These are phyloP conservation scores for Unio delphinus DNA, from an alignment of 2,888 invertebrate species.

Conservation along the genomic window DNA sequence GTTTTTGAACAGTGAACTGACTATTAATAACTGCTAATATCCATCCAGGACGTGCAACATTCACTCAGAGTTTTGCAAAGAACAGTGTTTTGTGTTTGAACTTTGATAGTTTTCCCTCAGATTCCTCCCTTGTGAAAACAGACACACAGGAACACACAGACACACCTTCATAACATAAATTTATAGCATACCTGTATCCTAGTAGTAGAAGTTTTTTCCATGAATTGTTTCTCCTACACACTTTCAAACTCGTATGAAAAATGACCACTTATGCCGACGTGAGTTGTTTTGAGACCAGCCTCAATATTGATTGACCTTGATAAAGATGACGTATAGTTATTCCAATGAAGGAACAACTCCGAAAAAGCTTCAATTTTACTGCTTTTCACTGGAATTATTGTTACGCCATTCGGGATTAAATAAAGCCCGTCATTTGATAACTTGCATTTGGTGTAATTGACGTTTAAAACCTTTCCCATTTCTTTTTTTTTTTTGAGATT, in stretches of 20 bases:
- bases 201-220: constrained; percentile 36
- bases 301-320: constrained; percentile 40
- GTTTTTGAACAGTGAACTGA: no score
- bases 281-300: constrained; percentile 22
- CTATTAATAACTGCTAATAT: no score
- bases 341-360: constrained; percentile 48
- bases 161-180: neutral
- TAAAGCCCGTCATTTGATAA: constrained; percentile 56
- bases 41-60: no score
- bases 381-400: constrained; percentile 49
- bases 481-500: constrained; percentile 53
- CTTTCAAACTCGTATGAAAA: constrained; percentile 37
- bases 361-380: constrained; percentile 51
- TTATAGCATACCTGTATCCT: constrained; percentile 31
- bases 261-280: constrained; percentile 37
- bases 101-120: no score
- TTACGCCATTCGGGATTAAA: constrained; percentile 55
- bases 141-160: no score
- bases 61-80: no score
- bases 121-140: no score
- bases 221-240: constrained; percentile 32
- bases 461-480: constrained; percentile 42
- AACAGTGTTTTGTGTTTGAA: no score
- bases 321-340: constrained; percentile 44
- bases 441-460: constrained; percentile 50